Base-by-base conservation (phyloP, 2,888 invertebrate species). In the Drosophila multiciliata region DNA sequence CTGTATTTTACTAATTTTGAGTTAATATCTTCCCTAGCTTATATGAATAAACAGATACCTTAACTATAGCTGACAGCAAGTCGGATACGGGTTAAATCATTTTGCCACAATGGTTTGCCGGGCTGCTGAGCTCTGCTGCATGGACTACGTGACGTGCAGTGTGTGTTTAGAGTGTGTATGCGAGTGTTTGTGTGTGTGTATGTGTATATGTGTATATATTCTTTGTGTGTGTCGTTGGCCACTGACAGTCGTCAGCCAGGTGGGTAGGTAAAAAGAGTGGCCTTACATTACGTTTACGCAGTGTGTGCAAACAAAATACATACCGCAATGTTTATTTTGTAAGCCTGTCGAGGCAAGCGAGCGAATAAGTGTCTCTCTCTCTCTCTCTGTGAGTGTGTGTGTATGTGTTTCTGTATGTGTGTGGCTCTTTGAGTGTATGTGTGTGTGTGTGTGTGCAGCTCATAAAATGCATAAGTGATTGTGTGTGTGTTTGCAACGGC, bases 321-420 rank as follows among this genome's bases (percentile, higher is more conserved):
- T 68, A 80, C 87, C 87, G 88, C 84, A 88, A 87, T 88, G 87
- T 87, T 87, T 88, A 78, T 87, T 87, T 82, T 85, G 81, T 78
- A 80, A 86, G 80, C 83, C 78, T 83, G 81, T 72, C 80, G 83
- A 83, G 82, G 83, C 82, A 84, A 84, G 80, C 84, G 84, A 84
- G 87, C 83, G 83, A 73, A 84, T 81, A 85, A 87, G 83, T 87
- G 85, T 75, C 78, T 70, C 53, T 73, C 66, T 66, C 68, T 63
- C 65, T 63, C n/a, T 60, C 26, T 62, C 50, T 64, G 61, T 55
- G 71, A 75, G 60, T 61, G 62, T 57, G 38, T 66, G 50, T 54
- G 35, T 35, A 35, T 35, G 36, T 36, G 36, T 36, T 15, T 15
- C 36, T 36, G 52, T 62, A 45, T 50, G 32, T 65, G 26, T 52